Base-by-base conservation (phyloP, 2,797 vertebrate species). In the Myiotriccus ornatus region DNA sequence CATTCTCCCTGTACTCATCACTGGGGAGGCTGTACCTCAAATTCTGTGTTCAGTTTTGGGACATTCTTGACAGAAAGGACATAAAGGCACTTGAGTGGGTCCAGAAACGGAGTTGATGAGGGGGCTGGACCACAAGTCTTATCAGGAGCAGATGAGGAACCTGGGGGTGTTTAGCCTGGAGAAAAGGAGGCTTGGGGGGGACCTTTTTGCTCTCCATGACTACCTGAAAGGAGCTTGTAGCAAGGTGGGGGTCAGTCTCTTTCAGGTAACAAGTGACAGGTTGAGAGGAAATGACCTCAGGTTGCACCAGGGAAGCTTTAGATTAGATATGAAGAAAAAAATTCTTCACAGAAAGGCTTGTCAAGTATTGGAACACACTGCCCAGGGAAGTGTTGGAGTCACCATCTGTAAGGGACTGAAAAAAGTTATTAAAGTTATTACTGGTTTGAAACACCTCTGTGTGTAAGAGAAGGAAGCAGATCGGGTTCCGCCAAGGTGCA, bases 191-290 rank as follows among this genome's bases (percentile, higher is more conserved):
- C 3, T 56, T 22, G 20, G 16, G 34, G 22, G 4, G 10, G 16
- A 18, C 14, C 13, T 56, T n/a, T 47, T 9, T 37, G n/a, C 7
- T 83, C 24, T 43, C 56, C 21, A 30, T 23, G 24, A 25, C 16
- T 18, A 4, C 11, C 16, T 22, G 23, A 63, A 82, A 49, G 27
- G 27, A 63, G 11, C 10, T 37, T n/a, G n/a, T 34, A 25, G 23
- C 13, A 25, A 63, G 5, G 5, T 14, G 49, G 20, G 7, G 1
- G 1, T 43, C 0, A 0, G 5, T 62, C 23, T 75, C 16, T 62
- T 20, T 69, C 70, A 44, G 23, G 35, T 24, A 75, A 43, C 6
- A 17, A 11, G 2, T 28, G 23, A 21, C 16, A 76, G 23, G 35
- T 62, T 63, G 22, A 64, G 22, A 71, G 19, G 7, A 50, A 71